Percentiles rank a stretch among this genome's conserved stretches.
phyloP scores from a whole-genome alignment of 2,797 vertebrate species.

The Aratinga solstitialis region DNA sequence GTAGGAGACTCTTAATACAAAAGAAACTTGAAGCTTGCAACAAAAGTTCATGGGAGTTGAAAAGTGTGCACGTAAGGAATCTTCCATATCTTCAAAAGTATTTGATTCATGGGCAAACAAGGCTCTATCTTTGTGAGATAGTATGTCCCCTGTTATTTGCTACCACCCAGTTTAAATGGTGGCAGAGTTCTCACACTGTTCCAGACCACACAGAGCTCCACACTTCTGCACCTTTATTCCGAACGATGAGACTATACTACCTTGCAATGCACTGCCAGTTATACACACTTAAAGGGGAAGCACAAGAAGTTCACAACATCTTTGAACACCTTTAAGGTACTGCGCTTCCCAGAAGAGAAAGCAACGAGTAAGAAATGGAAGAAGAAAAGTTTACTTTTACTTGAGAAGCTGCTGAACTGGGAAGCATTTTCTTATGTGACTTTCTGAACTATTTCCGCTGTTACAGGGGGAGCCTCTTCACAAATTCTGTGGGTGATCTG shows the following conservation, averaged over 20 bases:
- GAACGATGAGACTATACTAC: background rate
- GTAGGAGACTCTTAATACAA: background rate
- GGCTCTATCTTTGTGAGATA: background rate
- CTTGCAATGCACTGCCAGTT: background rate
- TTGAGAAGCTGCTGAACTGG: background rate
- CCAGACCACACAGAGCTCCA: background rate
- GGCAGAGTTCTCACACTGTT: background rate
- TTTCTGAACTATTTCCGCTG: slow-evolving; percentile 1
- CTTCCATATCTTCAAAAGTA: background rate
- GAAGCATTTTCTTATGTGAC: background rate
- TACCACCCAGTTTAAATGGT: background rate
- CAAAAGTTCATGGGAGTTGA: background rate
- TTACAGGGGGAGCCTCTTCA: background rate
- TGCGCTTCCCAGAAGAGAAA: slow-evolving; percentile 27
- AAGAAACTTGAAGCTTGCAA: background rate
- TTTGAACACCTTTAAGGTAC: background rate
- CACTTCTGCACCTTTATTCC: background rate
- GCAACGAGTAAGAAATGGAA: slow-evolving; percentile 1
- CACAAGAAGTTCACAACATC: background rate
- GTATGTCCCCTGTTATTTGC: background rate
- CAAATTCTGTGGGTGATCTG: background rate
- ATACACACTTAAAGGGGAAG: background rate
- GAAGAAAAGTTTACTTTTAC: background rate
- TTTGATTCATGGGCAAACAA: background rate
- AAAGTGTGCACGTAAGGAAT: background rate